phyloP scores from a whole-genome alignment of 1,140 invertebrate species.

The Drusus annulatus region DNA sequence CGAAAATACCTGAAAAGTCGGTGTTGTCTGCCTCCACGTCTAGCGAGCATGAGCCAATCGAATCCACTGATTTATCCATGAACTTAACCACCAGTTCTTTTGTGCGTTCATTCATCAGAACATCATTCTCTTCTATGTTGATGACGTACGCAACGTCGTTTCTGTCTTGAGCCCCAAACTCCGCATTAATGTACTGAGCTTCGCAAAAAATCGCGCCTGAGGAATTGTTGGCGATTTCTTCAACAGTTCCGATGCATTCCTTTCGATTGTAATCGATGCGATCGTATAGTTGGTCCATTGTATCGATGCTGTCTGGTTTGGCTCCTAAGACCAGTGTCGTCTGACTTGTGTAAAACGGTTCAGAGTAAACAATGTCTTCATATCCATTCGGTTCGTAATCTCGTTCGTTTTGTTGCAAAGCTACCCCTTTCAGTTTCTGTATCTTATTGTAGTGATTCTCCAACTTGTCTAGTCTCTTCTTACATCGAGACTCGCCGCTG shows the following conservation, averaged over 20 bases:
- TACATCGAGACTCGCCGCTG: conserved; percentile 65
- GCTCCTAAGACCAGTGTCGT: conserved; percentile 41
- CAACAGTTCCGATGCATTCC: conserved; percentile 18
- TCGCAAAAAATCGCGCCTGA: not conserved
- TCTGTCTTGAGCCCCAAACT: not conserved
- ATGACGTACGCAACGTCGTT: conserved; percentile 63
- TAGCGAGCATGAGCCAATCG: conserved; percentile 86
- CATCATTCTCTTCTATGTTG: conserved; percentile 66
- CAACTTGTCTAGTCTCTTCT: conserved; percentile 68
- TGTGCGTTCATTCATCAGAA: conserved; percentile 63
- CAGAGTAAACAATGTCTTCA: conserved; percentile 47
- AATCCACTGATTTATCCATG: conserved; percentile 80
- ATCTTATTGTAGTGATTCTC: conserved; percentile 70
- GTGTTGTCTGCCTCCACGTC: conserved; percentile 85
- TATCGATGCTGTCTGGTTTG: not conserved
- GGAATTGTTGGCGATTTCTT: not conserved
- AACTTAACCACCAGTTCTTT: conserved; percentile 69
- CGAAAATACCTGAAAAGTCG: conserved; percentile 81
- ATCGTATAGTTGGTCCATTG: not conserved
- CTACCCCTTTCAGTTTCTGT: conserved; percentile 58
- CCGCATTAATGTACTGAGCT: not conserved
- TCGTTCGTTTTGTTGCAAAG: not conserved
- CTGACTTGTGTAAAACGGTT: conserved; percentile 49
- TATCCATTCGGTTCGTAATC: conserved; percentile 16
- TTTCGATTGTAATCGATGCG: not conserved